phyloP scores from a whole-genome alignment of 2,113 vertebrate genomes.

The Prunella fulvescens region DNA sequence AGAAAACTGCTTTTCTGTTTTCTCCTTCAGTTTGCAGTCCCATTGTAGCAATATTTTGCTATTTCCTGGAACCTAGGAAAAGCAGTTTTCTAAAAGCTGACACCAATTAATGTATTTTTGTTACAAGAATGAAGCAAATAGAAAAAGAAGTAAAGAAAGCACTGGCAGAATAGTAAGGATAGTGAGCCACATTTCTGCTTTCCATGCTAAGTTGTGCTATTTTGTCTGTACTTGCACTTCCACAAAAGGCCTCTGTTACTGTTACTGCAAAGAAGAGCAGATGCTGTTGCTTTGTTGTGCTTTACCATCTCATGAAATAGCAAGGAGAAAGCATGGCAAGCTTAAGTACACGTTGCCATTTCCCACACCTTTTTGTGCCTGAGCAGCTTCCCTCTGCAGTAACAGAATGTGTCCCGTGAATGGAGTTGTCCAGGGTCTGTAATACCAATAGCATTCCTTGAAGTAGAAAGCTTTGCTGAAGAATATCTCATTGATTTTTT shows the following conservation, averaged over 20 bases:
- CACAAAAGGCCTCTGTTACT: background rate
- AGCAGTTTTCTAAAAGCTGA: background rate
- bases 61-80: background rate
- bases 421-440: background rate
- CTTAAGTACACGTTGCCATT: background rate
- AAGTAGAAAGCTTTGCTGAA: background rate
- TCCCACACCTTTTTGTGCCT: background rate
- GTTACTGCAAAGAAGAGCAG: background rate
- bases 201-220: rapidly evolving
- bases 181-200: background rate
- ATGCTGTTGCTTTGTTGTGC: background rate
- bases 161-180: background rate
- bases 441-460: background rate
- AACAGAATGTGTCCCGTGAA: background rate
- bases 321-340: background rate
- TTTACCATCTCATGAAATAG: background rate
- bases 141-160: background rate
- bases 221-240: background rate
- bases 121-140: background rate
- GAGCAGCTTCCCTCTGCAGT: background rate
- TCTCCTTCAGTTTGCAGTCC: background rate
- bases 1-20: background rate
- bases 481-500: background rate
- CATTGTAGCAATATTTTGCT: background rate
- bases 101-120: background rate